Evolutionary conservation across 2,888 invertebrate species (phyloP).

Genomic region (Patella caerulea): DNA sequence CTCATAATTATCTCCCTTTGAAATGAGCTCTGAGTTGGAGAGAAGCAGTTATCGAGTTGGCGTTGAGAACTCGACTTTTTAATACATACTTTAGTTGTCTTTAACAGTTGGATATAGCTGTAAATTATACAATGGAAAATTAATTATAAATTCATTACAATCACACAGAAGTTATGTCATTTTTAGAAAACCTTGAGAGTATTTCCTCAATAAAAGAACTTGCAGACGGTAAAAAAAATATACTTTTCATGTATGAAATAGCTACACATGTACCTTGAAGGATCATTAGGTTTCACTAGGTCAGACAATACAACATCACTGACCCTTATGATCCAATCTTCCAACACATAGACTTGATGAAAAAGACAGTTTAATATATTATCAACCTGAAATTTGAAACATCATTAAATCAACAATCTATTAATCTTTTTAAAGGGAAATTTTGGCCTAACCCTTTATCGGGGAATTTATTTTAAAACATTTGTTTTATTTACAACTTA

Average conservation of each 20-base stretch:
- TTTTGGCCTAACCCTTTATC: too few relatives aligned
- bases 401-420: background rate
- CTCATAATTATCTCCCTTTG: slow-evolving; percentile 35
- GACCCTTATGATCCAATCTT: background rate
- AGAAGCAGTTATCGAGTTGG: slow-evolving; percentile 19
- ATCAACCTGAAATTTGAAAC: background rate
- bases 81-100: slow-evolving; percentile 23
- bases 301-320: background rate
- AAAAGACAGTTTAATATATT: background rate
- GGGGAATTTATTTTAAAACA: too few relatives aligned
- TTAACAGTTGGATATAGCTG: slow-evolving; percentile 27
- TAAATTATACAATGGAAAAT: background rate
- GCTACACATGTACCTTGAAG: background rate
- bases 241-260: background rate
- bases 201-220: too few relatives aligned
- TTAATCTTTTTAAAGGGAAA: too few relatives aligned
- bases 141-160: too few relatives aligned
- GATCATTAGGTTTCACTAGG: background rate
- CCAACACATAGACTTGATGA: background rate
- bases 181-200: too few relatives aligned
- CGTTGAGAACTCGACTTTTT: slow-evolving; percentile 4
- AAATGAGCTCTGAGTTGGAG: slow-evolving; percentile 25
- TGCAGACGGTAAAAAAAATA: too few relatives aligned
- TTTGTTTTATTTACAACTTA: too few relatives aligned
- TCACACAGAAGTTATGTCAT: too few relatives aligned